phyloP scores from a whole-genome alignment of 2,113 vertebrate genomes.

The Malurus cyaneus region DNA sequence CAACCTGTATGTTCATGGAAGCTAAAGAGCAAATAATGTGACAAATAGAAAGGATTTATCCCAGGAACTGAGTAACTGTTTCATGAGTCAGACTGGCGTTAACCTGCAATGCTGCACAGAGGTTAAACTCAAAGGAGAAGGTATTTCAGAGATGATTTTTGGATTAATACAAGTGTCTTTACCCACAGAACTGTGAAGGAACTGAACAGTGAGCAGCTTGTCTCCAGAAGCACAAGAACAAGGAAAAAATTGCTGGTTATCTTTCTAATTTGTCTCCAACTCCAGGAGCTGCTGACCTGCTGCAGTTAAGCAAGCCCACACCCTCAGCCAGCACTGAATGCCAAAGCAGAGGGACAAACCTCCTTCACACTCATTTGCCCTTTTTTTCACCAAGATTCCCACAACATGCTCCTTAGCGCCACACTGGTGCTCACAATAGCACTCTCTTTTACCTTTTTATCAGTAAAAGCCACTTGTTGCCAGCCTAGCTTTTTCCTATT shows the following conservation, averaged over 20 bases:
- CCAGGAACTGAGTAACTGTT: neutral
- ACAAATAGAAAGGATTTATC: neutral
- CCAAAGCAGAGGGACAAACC: neutral
- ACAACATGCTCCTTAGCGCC: neutral
- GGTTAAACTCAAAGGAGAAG: neutral
- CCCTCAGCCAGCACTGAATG: accelerated
- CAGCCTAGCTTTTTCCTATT: neutral
- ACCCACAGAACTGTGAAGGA: neutral
- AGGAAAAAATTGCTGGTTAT: neutral
- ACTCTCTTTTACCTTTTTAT: constrained; percentile 6
- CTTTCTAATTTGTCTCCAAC: neutral
- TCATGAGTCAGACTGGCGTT: neutral
- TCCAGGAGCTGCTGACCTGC: neutral
- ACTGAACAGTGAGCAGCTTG: neutral
- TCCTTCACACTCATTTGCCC: neutral
- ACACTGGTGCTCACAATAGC: neutral
- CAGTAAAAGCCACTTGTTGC: constrained; percentile 8
- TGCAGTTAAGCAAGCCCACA: neutral
- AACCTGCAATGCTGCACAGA: neutral
- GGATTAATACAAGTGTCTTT: neutral
- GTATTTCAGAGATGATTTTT: neutral
- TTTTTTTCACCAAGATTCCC: neutral
- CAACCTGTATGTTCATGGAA: neutral
- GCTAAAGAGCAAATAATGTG: neutral
- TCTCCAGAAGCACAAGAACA: neutral